phyloP scores from a whole-genome alignment of 1,140 invertebrate genomes.

The Anastatus disparis region DNA sequence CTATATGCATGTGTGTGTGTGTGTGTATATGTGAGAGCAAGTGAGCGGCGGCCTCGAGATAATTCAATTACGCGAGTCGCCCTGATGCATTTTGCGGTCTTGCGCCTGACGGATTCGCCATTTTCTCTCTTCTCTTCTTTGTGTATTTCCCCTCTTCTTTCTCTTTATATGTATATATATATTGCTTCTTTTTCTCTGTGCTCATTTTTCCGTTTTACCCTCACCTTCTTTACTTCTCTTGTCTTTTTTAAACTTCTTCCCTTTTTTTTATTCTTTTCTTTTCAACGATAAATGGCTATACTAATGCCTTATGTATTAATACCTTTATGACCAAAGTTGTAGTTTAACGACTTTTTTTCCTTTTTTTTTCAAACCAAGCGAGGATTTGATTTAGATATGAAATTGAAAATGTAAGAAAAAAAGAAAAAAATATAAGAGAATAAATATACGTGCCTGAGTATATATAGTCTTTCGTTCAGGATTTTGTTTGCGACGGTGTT shows the following conservation, averaged over 20 bases:
- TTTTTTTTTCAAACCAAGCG: background rate
- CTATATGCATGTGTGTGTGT: background rate
- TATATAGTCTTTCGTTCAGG: background rate
- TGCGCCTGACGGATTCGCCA: constrained; percentile 23
- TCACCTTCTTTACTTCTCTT: background rate
- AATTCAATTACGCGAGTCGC: constrained; percentile 25
- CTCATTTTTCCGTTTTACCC: background rate
- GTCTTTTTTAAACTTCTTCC: background rate
- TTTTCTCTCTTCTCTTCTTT: constrained; percentile 12
- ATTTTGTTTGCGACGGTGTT: background rate
- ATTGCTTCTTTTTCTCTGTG: background rate
- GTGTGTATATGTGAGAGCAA: background rate
- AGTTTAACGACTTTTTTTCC: too few relatives aligned
- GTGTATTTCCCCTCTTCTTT: background rate
- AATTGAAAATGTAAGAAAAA: constrained; percentile 11
- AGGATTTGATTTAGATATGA: constrained; percentile 25
- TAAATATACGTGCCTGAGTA: too few relatives aligned
- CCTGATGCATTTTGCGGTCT: constrained; percentile 26
- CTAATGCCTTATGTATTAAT: background rate
- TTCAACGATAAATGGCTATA: constrained; percentile 20
- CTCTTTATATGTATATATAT: constrained; percentile 42
- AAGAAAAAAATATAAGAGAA: too few relatives aligned
- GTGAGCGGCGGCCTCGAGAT: constrained; percentile 1
- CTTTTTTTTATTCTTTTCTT: background rate
- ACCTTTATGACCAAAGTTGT: too few relatives aligned